A percentile compares a stretch with the other conserved stretches of the same genome.
phyloP scores from a whole-genome alignment of 2,888 invertebrate genomes.

The Lasioglossum marginatum region DNA sequence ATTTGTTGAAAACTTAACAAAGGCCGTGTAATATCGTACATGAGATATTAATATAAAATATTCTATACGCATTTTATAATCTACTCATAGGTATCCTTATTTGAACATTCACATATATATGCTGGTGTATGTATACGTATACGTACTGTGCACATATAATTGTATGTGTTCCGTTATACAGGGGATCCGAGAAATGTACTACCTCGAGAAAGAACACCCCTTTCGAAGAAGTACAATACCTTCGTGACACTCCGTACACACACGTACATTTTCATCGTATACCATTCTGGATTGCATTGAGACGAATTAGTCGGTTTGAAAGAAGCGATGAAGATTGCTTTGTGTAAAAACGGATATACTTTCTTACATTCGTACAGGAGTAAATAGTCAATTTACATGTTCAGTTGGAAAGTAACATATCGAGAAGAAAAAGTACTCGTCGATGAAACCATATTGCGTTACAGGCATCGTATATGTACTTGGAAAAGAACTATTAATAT shows the following conservation, averaged over 20 bases:
- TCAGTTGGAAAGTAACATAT: slow-evolving; percentile 47
- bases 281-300: slow-evolving; percentile 32
- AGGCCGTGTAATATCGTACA: slow-evolving; percentile 61
- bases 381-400: slow-evolving; percentile 58
- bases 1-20: slow-evolving; percentile 66
- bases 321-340: slow-evolving; percentile 46
- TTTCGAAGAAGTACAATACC: background rate
- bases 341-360: slow-evolving; percentile 56
- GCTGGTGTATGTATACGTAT: slow-evolving; percentile 36
- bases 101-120: slow-evolving; percentile 47
- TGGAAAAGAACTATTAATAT: slow-evolving; percentile 25
- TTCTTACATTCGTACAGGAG: slow-evolving; percentile 56
- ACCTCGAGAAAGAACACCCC: background rate
- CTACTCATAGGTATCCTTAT: slow-evolving; percentile 51
- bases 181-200: background rate
- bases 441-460: slow-evolving; percentile 43
- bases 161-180: slow-evolving; percentile 34
- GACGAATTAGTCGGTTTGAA: slow-evolving; percentile 47
- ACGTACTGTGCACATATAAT: slow-evolving; percentile 1
- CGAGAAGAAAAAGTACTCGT: slow-evolving; percentile 30
- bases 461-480: slow-evolving; percentile 30
- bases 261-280: background rate
- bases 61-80: slow-evolving; percentile 57
- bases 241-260: background rate
- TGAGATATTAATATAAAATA: slow-evolving; percentile 59